Base-by-base conservation (phyloP, 2,797 vertebrate species). In the Pangasius mekongensis region DNA sequence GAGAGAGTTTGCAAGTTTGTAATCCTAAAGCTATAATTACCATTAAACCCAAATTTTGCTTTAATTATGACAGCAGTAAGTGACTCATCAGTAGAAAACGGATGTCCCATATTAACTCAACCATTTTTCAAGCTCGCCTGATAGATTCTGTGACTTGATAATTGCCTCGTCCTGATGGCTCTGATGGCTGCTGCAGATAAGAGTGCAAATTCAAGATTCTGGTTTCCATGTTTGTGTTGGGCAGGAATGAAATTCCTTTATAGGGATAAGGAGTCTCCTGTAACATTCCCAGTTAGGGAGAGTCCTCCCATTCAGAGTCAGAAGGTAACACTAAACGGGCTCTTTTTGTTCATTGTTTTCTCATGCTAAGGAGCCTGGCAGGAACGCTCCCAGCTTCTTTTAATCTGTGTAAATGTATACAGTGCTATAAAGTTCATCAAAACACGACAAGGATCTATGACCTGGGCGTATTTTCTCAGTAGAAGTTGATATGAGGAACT, bases 311-410 rank as follows among this genome's bases (percentile, higher is more conserved):
- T 49, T 91, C 83, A 81, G 90, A 91, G 76, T 90, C 76, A 86
- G 89, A 89, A 84, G 91, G 92, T 88, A 91, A 92, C 56, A 88
- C 52, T 89, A 93, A 85, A 91, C 89, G 89, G 88, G 33, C 30
- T 86, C 60, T 89, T 89, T 81, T 27, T 91, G 88, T 92, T 88
- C 69, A 83, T 83, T 90, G 91, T 91, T 90, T 91, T 90, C 81
- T 89, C 91, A 84, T 90, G 92, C 91, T 88, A 91, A 90, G 77
- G 69, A 89, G 91, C 88, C 92, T 78, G 90, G 92, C 91, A 85
- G 83, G 91, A 82, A 62, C 86, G 86, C 58, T 84, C 87, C 33
- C 43, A 62, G 78, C 30, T 39, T 33, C 89, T 92, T 94, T 94
- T 92, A 90, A 94, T 93, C 91, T 89, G 91, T 85, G 83, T 78